These are phyloP conservation scores for Theonella swinhoei DNA, from an alignment of 37 sponge, comb jelly and placozoan genomes.

Conservation along the genomic window DNA sequence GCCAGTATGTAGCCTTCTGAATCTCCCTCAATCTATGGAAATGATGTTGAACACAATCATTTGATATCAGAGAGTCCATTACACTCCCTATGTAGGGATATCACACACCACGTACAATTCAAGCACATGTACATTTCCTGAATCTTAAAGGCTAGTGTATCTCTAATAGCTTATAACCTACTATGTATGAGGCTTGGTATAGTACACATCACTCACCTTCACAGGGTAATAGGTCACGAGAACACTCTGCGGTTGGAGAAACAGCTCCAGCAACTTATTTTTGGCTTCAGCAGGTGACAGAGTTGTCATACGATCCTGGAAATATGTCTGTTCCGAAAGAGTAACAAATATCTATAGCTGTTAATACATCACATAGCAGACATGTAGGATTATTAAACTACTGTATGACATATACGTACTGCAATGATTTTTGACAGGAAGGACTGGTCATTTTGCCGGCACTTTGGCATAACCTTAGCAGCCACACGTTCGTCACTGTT, in stretches of 20 bases:
- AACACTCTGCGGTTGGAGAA: neutral
- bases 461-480: constrained; percentile 20
- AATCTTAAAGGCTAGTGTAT: too few species aligned
- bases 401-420: too few species aligned
- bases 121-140: too few species aligned
- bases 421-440: constrained; percentile 22
- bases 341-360: neutral
- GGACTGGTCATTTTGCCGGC: neutral
- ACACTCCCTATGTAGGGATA: too few species aligned
- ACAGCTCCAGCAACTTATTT: constrained; percentile 21
- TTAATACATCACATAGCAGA: too few species aligned
- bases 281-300: constrained; percentile 8
- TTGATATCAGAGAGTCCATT: too few species aligned
- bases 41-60: too few species aligned
- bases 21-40: neutral
- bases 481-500: constrained; percentile 25
- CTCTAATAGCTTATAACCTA: too few species aligned
- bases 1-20: neutral
- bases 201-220: constrained; percentile 10
- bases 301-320: constrained; percentile 10
- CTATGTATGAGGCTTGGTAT: too few species aligned
- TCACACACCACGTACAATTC: too few species aligned
- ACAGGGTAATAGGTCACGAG: constrained; percentile 31
- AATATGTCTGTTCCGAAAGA: constrained; percentile 19
- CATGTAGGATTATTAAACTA: too few species aligned